These are phyloP conservation scores for Drosophila hamatofila DNA, from an alignment of 2,888 invertebrate genomes.

Conservation along the genomic window DNA sequence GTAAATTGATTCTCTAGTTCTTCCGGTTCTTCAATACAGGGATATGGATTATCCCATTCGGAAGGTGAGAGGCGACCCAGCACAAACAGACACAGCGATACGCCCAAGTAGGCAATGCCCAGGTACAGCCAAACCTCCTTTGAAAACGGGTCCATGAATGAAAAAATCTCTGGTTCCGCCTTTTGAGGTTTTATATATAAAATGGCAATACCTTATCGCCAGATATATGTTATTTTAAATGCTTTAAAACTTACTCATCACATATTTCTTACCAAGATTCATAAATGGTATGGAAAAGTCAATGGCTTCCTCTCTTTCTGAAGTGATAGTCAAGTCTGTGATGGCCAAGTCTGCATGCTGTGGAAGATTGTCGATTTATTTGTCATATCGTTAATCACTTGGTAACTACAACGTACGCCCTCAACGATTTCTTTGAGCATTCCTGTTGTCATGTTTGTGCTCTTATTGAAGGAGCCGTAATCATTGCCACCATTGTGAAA, in stretches of 20 bases:
- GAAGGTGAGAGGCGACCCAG: slow-evolving; percentile 93
- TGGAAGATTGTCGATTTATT: not conserved
- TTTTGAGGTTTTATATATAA: slow-evolving; percentile 94
- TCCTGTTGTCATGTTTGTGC: slow-evolving; percentile 91
- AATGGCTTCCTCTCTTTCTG: slow-evolving; percentile 93
- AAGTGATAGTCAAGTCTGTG: slow-evolving; percentile 95
- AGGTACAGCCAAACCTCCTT: slow-evolving; percentile 94
- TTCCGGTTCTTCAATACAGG: slow-evolving; percentile 93
- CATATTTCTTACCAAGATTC: slow-evolving; percentile 89
- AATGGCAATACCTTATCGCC: slow-evolving; percentile 91
- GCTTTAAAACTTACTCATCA: fast-evolving
- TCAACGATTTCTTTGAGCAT: slow-evolving; percentile 94
- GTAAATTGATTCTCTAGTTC: slow-evolving; percentile 93
- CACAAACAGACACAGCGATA: slow-evolving; percentile 89
- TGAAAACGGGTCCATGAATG: slow-evolving; percentile 96
- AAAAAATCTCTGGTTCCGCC: slow-evolving; percentile 93
- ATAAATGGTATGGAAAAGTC: slow-evolving; percentile 98
- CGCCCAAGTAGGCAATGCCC: slow-evolving; percentile 85
- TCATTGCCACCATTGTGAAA: slow-evolving; percentile 91
- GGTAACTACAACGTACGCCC: slow-evolving; percentile 72
- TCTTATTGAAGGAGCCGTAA: slow-evolving; percentile 89
- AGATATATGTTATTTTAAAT: not conserved
- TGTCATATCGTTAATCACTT: no score
- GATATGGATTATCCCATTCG: slow-evolving; percentile 95
- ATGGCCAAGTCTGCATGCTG: slow-evolving; percentile 94